phyloP scores from a whole-genome alignment of 2,113 vertebrate species.

The Lepisosteus oculatus region DNA sequence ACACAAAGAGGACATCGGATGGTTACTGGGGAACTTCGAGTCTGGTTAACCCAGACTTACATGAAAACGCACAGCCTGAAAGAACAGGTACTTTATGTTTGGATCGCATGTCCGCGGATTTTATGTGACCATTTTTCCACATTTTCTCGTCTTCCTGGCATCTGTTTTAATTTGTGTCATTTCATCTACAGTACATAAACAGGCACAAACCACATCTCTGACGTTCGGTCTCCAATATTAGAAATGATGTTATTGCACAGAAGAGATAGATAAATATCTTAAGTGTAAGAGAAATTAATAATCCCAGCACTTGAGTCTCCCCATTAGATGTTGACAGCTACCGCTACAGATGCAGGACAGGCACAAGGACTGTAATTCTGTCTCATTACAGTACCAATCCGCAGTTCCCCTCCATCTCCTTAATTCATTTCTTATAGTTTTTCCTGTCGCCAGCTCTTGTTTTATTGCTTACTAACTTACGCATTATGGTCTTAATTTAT shows the following conservation, averaged over 20 bases:
- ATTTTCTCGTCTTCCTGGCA: too few species aligned
- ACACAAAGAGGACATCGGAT: too few species aligned
- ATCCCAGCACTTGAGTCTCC: constrained; percentile 53
- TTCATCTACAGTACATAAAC: constrained; percentile 4
- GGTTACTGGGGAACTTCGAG: too few species aligned
- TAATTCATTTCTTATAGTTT: constrained; percentile 95
- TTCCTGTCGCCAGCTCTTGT: constrained; percentile 83
- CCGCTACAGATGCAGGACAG: constrained; percentile 61
- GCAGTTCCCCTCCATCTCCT: constrained; percentile 77
- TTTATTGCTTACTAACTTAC: constrained; percentile 93
- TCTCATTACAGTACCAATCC: constrained; percentile 77
- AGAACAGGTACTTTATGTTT: too few species aligned
- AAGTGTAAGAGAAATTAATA: constrained; percentile 69
- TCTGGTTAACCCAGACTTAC: too few species aligned
- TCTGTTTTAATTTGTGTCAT: neutral
- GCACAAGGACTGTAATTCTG: constrained; percentile 74
- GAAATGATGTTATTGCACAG: constrained; percentile 70
- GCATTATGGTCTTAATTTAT: constrained; percentile 90
- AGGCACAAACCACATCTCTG: constrained; percentile 3
- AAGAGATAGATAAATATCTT: constrained; percentile 69
- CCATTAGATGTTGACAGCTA: constrained; percentile 74
- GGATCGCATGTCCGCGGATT: too few species aligned
- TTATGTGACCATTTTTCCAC: too few species aligned
- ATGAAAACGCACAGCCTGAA: too few species aligned
- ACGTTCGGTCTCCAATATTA: constrained; percentile 47